Evolutionary conservation across 2,113 vertebrate species (phyloP).

Genomic region (Thamnaconus septentrionalis): DNA sequence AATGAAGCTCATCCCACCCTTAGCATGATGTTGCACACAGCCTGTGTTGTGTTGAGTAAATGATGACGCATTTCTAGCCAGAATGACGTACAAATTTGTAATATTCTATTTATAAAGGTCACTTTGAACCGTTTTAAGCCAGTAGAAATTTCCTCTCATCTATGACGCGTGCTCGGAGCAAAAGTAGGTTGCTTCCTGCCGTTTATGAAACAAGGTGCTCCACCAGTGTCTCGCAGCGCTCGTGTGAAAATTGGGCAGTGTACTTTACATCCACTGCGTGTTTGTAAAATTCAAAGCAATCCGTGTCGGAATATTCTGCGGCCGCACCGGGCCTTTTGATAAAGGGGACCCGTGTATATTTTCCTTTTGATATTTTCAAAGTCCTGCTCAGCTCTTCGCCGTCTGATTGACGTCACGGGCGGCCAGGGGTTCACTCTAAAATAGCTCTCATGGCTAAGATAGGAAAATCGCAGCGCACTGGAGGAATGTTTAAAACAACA

Average conservation of each 20-base stretch:
- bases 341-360: slow-evolving; percentile 10
- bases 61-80: no score
- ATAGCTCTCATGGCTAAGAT: slow-evolving; percentile 75
- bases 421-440: slow-evolving; percentile 67
- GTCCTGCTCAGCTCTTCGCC: slow-evolving; percentile 45
- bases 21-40: no score
- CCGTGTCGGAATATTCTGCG: slow-evolving; percentile 25
- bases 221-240: neutral
- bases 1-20: no score
- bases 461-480: slow-evolving; percentile 66
- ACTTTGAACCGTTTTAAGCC: no score
- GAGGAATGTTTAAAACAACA: slow-evolving; percentile 75
- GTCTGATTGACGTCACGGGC: slow-evolving; percentile 71
- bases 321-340: slow-evolving; percentile 28
- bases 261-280: neutral
- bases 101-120: no score
- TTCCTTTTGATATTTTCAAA: slow-evolving; percentile 24
- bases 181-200: no score
- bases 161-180: no score
- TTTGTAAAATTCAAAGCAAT: slow-evolving; percentile 17
- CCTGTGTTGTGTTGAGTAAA: no score
- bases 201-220: no score
- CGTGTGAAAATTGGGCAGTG: neutral
- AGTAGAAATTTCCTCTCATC: no score
- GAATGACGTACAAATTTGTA: no score